Conservation (phyloP, 2,113 vertebrate species). For the Cheilinus undulatus region DNA sequence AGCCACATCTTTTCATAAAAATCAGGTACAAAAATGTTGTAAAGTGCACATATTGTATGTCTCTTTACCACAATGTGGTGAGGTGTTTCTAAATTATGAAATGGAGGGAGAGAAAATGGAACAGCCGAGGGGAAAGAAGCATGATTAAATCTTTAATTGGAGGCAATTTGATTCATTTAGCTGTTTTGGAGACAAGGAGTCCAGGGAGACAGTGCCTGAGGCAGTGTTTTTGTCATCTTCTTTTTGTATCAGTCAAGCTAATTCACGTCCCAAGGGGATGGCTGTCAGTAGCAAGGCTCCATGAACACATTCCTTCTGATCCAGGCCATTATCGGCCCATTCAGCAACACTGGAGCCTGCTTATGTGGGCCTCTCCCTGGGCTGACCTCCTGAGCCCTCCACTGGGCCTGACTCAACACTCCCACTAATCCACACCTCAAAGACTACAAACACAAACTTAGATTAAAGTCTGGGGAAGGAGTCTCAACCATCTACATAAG, state of each 20-base stretch:
- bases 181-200: slow-evolving; percentile 78
- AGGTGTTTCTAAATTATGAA: slow-evolving; percentile 50
- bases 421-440: slow-evolving; percentile 75
- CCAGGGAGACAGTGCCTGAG: slow-evolving; percentile 71
- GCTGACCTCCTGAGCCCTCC: slow-evolving; percentile 66
- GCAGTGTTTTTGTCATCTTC: slow-evolving; percentile 80
- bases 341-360: slow-evolving; percentile 76
- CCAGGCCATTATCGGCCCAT: slow-evolving; percentile 77
- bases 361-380: slow-evolving; percentile 71
- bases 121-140: slow-evolving; percentile 53
- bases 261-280: slow-evolving; percentile 79
- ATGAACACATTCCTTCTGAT: slow-evolving; percentile 81
- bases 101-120: slow-evolving; percentile 49
- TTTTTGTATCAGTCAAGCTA: slow-evolving; percentile 80
- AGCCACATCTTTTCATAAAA: slow-evolving; percentile 22
- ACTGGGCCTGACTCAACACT: slow-evolving; percentile 72
- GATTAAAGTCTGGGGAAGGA: slow-evolving; percentile 61
- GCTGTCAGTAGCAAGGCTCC: slow-evolving; percentile 82
- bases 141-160: slow-evolving; percentile 83
- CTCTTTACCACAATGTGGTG: slow-evolving; percentile 28
- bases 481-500: slow-evolving; percentile 48
- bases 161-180: slow-evolving; percentile 83
- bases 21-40: slow-evolving; percentile 21
- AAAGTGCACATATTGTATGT: slow-evolving; percentile 29
- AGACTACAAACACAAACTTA: slow-evolving; percentile 72